Evolutionary conservation across 2,888 invertebrate genomes (phyloP).

Genomic region (Pheosia gnoma): DNA sequence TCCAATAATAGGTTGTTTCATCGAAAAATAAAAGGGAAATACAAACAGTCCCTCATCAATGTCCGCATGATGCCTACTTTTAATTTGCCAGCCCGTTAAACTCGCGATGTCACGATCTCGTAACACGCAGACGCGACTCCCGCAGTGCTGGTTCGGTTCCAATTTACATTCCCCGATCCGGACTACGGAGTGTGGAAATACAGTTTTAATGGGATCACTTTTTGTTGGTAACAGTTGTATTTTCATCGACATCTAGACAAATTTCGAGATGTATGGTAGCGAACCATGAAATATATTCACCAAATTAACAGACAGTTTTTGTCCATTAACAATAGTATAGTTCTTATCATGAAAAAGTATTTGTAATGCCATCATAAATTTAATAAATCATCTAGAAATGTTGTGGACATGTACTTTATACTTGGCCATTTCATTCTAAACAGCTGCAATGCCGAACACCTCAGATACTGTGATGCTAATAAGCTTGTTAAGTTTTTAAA

Average conservation of each 20-base stretch:
- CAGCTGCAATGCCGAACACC: too few relatives aligned
- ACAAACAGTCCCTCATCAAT: constrained; percentile 59
- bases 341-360: too few relatives aligned
- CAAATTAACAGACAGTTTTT: too few relatives aligned
- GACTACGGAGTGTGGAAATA: constrained; percentile 1
- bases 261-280: constrained; percentile 22
- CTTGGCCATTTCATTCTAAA: too few relatives aligned
- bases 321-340: too few relatives aligned
- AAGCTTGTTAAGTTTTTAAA: too few relatives aligned
- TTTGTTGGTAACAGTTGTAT: not conserved
- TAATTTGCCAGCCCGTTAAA: constrained; percentile 66
- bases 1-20: constrained; percentile 37
- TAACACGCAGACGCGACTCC: constrained; percentile 20
- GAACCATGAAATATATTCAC: constrained; percentile 29
- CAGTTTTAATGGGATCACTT: not conserved
- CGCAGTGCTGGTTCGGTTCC: constrained; percentile 39
- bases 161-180: constrained; percentile 27
- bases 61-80: constrained; percentile 59
- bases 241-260: not conserved
- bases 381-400: too few relatives aligned
- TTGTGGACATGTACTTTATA: too few relatives aligned
- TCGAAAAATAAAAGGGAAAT: constrained; percentile 28
- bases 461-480: too few relatives aligned
- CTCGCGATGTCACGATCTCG: constrained; percentile 48
- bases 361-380: too few relatives aligned